Evolutionary conservation across 2,888 invertebrate genomes (phyloP).

Genomic region (Ganaspis brasiliensis): DNA sequence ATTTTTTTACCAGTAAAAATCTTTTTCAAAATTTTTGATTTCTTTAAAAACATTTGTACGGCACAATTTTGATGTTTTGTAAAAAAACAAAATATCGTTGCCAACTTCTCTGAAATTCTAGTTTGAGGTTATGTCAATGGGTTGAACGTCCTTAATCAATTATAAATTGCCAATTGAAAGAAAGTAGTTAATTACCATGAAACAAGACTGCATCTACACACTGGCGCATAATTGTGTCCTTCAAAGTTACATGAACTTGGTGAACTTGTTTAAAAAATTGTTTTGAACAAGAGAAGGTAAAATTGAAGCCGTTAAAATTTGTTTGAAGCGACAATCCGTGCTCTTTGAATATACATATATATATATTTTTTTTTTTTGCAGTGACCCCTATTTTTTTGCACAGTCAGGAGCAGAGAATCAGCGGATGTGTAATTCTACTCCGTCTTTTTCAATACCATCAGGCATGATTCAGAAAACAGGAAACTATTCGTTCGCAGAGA

Average conservation of each 20-base stretch:
- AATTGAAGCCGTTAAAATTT: not conserved
- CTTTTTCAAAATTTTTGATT: no score
- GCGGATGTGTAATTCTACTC: conserved; percentile 46
- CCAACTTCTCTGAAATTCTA: no score
- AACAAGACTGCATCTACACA: conserved; percentile 65
- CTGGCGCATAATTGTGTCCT: conserved; percentile 60
- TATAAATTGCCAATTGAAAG: not conserved
- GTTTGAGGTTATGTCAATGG: no score
- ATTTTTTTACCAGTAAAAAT: no score
- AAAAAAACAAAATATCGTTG: no score
- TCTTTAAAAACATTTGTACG: no score
- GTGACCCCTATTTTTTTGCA: conserved; percentile 28
- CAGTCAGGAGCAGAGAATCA: conserved; percentile 24
- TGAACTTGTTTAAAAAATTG: not conserved
- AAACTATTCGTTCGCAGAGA: conserved; percentile 62
- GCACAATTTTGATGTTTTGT: no score
- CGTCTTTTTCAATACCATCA: conserved; percentile 41
- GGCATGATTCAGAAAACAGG: conserved; percentile 69
- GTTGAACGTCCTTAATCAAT: no score
- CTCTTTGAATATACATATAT: no score
- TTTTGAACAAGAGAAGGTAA: not conserved
- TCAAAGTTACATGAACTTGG: not conserved
- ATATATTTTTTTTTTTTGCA: conserved; percentile 8
- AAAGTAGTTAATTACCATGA: conserved; percentile 64
- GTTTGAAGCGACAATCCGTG: not conserved